phyloP scores from a whole-genome alignment of 2,888 invertebrate genomes.

The Sclerodermus sp. region DNA sequence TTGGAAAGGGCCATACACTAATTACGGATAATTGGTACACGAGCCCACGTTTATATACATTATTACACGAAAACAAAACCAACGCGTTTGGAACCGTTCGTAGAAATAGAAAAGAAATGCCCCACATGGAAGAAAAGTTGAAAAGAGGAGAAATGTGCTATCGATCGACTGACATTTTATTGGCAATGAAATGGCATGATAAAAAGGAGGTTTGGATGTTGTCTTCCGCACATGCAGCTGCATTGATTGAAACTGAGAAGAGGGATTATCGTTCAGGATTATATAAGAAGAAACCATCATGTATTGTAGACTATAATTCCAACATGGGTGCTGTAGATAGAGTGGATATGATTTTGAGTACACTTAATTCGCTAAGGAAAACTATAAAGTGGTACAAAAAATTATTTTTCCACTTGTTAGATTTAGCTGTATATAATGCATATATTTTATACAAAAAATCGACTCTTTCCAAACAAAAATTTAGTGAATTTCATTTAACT shows the following conservation, averaged over 20 bases:
- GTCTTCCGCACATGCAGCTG: not conserved
- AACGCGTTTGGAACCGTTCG: conserved; percentile 3
- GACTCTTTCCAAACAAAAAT: conserved; percentile 7
- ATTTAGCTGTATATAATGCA: conserved; percentile 16
- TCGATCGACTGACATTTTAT: not conserved
- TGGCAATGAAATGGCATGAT: conserved; percentile 4
- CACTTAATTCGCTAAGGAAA: conserved; percentile 24
- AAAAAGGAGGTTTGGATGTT: conserved; percentile 4
- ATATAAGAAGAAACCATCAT: conserved; percentile 1
- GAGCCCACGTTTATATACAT: not conserved
- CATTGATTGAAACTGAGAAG: conserved; percentile 2
- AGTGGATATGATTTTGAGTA: conserved; percentile 28
- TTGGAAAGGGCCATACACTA: conserved; percentile 6
- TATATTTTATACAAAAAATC: conserved; percentile 13
- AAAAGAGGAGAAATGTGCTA: conserved; percentile 4
- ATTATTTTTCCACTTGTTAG: conserved; percentile 19
- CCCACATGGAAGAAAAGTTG: not conserved
- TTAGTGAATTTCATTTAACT: conserved; percentile 14
- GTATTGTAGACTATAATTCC: conserved; percentile 19
- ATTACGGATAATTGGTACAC: conserved; percentile 5
- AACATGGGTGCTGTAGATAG: conserved; percentile 33
- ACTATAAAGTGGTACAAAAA: conserved; percentile 31
- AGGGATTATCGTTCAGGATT: not conserved
- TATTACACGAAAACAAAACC: not conserved
- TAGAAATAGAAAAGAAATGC: conserved; percentile 4